phyloP scores from a whole-genome alignment of 2,888 invertebrate species.

The Ormyrus thymus region DNA sequence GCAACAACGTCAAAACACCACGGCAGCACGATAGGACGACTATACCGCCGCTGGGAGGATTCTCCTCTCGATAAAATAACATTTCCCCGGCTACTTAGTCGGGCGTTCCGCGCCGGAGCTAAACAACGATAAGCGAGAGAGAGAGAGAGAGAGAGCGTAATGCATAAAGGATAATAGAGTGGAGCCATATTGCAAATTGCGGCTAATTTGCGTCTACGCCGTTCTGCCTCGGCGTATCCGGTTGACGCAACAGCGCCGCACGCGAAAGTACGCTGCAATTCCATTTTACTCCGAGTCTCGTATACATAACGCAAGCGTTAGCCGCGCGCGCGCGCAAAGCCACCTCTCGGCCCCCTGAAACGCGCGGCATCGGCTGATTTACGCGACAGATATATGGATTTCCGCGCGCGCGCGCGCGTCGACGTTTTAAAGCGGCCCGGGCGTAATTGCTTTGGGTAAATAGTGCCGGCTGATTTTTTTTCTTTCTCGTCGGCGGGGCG shows the following conservation, averaged over 20 bases:
- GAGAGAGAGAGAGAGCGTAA: background rate
- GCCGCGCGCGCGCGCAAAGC: too few species aligned
- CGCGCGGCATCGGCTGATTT: slow-evolving; percentile 4
- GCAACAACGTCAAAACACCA: too few species aligned
- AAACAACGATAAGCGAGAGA: background rate
- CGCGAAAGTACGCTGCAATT: background rate
- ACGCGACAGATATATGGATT: slow-evolving; percentile 31
- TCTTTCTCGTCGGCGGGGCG: too few species aligned
- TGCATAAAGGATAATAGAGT: slow-evolving; percentile 26
- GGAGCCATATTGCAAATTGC: slow-evolving; percentile 29
- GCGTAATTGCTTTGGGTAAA: too few species aligned
- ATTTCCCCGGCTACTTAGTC: too few species aligned
- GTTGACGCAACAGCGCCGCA: slow-evolving; percentile 20
- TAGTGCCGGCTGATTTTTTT: too few species aligned
- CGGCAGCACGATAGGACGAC: too few species aligned
- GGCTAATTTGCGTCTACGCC: slow-evolving; percentile 25
- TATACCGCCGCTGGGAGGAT: too few species aligned
- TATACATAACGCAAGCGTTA: too few species aligned
- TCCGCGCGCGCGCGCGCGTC: slow-evolving; percentile 7
- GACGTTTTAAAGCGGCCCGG: too few species aligned
- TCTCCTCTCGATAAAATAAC: too few species aligned
- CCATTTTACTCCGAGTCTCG: slow-evolving; percentile 7
- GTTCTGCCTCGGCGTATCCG: slow-evolving; percentile 1
- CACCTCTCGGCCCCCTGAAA: background rate
- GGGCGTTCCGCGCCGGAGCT: background rate